Evolutionary conservation across 2,113 vertebrate species (phyloP).

Genomic region (Trematomus loennbergii): DNA sequence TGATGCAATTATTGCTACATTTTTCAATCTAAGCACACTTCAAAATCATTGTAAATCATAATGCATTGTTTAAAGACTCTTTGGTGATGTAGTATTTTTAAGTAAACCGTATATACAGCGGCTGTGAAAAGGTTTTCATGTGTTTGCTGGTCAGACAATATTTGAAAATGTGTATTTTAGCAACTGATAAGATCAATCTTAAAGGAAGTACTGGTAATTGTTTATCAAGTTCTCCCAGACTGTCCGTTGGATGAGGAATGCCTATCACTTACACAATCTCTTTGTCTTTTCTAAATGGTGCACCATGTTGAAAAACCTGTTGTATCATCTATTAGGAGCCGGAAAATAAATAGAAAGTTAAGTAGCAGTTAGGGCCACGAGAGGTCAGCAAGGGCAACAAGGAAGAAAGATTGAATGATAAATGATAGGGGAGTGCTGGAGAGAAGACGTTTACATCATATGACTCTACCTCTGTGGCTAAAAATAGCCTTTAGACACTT

Average conservation of each 20-base stretch:
- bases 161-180: not conserved
- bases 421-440: constrained; percentile 17
- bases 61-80: too few species aligned
- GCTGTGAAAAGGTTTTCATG: not conserved
- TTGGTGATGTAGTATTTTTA: not conserved
- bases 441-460: constrained; percentile 32
- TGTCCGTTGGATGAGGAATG: not conserved
- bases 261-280: not conserved
- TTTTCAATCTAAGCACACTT: too few species aligned
- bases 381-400: constrained; percentile 52
- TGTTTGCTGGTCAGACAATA: not conserved
- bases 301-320: constrained; percentile 67
- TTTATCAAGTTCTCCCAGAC: not conserved
- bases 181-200: not conserved
- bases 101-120: not conserved
- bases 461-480: not conserved
- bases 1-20: too few species aligned
- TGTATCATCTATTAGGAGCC: constrained; percentile 20
- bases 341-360: not conserved
- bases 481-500: not conserved
- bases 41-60: too few species aligned
- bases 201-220: not conserved
- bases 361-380: not conserved
- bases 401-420: constrained; percentile 6
- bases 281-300: not conserved